These are phyloP conservation scores for Drosophila santomea DNA, from an alignment of 1,140 invertebrate genomes.

Conservation along the genomic window DNA sequence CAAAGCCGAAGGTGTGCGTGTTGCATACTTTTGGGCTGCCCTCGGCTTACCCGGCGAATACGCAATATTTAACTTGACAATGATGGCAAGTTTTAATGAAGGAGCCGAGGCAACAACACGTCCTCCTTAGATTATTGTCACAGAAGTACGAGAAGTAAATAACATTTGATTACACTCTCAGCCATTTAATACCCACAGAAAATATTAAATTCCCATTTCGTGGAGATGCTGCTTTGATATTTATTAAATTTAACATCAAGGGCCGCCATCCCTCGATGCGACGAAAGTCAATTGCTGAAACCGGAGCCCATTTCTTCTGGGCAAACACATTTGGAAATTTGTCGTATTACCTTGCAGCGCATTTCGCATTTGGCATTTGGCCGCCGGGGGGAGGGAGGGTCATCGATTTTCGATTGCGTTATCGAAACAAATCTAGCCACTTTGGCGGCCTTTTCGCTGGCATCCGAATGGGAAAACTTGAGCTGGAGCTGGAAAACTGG, in stretches of 20 bases:
- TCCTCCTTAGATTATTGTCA: constrained; percentile 9
- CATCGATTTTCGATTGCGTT: constrained; percentile 70
- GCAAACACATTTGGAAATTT: constrained; percentile 58
- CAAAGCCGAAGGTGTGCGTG: constrained; percentile 13
- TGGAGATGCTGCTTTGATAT: constrained; percentile 53
- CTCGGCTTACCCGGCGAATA: constrained; percentile 29
- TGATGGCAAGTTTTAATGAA: constrained; percentile 17
- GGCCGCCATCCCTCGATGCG: constrained; percentile 3
- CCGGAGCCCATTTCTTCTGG: constrained; percentile 40
- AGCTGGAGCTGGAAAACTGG: constrained; percentile 4
- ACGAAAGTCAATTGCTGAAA: constrained; percentile 45
- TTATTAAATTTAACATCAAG: constrained; percentile 69
- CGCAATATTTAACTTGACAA: constrained; percentile 30
- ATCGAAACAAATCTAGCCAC: constrained; percentile 64
- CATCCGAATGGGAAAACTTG: constrained; percentile 13
- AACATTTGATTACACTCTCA: constrained; percentile 32
- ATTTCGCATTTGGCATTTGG: constrained; percentile 45
- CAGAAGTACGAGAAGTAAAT: constrained; percentile 27
- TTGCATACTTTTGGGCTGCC: constrained; percentile 33
- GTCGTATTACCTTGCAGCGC: constrained; percentile 51
- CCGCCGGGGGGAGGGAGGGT: constrained; percentile 21
- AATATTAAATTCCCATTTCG: constrained; percentile 52
- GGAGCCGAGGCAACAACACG: neutral
- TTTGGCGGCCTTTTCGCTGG: constrained; percentile 42
- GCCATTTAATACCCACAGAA: constrained; percentile 44